phyloP scores from a whole-genome alignment of 2,888 invertebrate species.

The Nowickia ferox region DNA sequence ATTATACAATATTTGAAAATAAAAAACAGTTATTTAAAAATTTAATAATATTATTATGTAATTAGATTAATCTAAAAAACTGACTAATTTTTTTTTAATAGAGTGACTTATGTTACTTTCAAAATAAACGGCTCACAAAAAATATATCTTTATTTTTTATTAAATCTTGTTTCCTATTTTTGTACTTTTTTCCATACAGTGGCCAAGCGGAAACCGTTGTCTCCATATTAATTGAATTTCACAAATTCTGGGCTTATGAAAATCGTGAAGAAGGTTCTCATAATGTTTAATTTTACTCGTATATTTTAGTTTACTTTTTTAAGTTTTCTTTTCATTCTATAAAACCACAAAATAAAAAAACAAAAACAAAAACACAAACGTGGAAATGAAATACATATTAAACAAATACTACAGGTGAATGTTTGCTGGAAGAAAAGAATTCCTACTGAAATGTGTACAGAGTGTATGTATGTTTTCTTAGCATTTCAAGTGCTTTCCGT shows the following conservation, averaged over 20 bases:
- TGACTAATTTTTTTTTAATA: no score
- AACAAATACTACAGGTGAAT: conserved; percentile 51
- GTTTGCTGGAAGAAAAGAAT: conserved; percentile 39
- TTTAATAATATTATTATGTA: no score
- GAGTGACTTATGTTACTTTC: no score
- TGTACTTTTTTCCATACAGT: conserved; percentile 83
- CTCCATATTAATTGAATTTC: conserved; percentile 96
- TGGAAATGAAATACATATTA: conserved; percentile 16
- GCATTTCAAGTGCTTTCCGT: not conserved
- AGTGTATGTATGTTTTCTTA: not conserved
- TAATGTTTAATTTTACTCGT: conserved; percentile 76
- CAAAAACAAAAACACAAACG: not conserved
- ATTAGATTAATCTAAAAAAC: no score
- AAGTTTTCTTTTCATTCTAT: conserved; percentile 40
- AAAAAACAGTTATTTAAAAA: no score
- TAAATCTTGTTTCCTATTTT: conserved; percentile 24
- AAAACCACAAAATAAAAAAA: conserved; percentile 6
- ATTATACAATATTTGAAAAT: no score
- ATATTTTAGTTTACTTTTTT: conserved; percentile 41
- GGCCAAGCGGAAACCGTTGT: conserved; percentile 97
- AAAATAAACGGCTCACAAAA: no score
- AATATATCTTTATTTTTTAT: conserved; percentile 1
- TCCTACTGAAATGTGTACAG: conserved; percentile 24
- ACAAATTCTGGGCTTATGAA: conserved; percentile 98
- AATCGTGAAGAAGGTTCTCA: conserved; percentile 88